Evolutionary conservation across 2,113 vertebrate genomes (phyloP), one percentile per base, ranked within the genome.

Genomic region (Athene noctua): DNA sequence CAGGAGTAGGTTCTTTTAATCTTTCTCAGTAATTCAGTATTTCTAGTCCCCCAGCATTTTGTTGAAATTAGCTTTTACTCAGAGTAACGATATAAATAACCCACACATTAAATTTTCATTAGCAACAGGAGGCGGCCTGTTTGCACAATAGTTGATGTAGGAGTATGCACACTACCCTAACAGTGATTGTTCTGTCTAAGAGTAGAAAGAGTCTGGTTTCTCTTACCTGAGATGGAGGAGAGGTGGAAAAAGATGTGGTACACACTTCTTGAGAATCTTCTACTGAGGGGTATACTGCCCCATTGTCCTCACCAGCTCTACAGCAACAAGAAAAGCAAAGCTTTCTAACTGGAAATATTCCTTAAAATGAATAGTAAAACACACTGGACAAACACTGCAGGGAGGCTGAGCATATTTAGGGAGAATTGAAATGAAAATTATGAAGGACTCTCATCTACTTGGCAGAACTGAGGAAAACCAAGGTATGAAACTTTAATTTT

Each of bases 191-290:
- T 81, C 47, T 59, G 11, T 22, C n/a, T 62, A 40, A 22, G 75
- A 89, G 58, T 54, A 51, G 86, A 81, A 75, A 75, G 26, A 96
- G 38, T 32, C 62, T 62, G 32, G 29, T 80, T 75, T 72, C 62
- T 79, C 94, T 94, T 97, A 99, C 99, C 99, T 99, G 99, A 82
- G 99, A 99, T 51, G 99, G 99, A 86, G 99, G 99, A 26, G 99
- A 99, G 84, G 99, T 99, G 96, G 99, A 99, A 98, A 99, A 99
- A 66, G 99, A 99, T 12, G 99, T 99, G 92, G 99, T 99, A 94
- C 99, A 99, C 92, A 99, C 99, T 98, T 99, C 99, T 96, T 99
- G 99, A 10, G 99, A 99, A 57, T 99, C 99, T 97, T 99, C 99
- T 83, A 99, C 99, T 20, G 99, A 98, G 38, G 98, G 97, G 61